Evolutionary conservation across 2,797 vertebrate species (phyloP), one percentile per base, ranked within the genome.

Genomic region (Triplophysa bombifrons): DNA sequence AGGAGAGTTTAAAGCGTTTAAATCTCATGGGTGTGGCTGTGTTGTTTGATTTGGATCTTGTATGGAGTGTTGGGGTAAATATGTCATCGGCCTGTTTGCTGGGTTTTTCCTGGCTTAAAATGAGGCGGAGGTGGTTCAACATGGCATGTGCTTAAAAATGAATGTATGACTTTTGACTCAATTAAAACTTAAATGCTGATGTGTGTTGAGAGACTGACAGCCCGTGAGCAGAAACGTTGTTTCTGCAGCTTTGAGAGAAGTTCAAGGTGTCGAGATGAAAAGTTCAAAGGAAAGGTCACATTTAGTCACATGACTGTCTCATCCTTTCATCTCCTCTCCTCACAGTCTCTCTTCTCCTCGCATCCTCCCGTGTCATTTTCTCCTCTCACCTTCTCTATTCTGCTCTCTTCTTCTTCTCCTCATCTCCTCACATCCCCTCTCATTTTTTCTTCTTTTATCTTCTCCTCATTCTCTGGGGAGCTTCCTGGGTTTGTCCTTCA

Each of bases 1-100:
- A 19, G 7, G 51, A 72, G 51, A 85, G 85, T 87, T 63, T 76
- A 76, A 84, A 74, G 84, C 44, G 34, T 50, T 77, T 3, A 38
- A 61, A 22, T 77, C 38, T 77, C 66, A 41, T 61, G 65, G 55
- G 65, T 77, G 65, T 60, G 53, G 41, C 44, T 68, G 64, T 20
- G 34, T 56, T 60, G 41, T 68, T 60, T 34, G 41, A 76, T 58
- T 67, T 48, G 38, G 34, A 38, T 22, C 16, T 67, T 3, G 50
- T 55, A 30, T 58, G 13, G n/a, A 11, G 4, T 58, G 38, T 58
- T 20, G 17, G 55, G 22, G 20, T n/a, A 46, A 56, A 41, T 7
- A 12, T 67, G 20, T 56, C 51, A 25, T 22, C 19, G 2, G 11
- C 14, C 6, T 16, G 1, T 76, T 76, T 46, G 50, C 30, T 4